phyloP scores from a whole-genome alignment of 2,888 invertebrate species.

The Heliothis peltigera region DNA sequence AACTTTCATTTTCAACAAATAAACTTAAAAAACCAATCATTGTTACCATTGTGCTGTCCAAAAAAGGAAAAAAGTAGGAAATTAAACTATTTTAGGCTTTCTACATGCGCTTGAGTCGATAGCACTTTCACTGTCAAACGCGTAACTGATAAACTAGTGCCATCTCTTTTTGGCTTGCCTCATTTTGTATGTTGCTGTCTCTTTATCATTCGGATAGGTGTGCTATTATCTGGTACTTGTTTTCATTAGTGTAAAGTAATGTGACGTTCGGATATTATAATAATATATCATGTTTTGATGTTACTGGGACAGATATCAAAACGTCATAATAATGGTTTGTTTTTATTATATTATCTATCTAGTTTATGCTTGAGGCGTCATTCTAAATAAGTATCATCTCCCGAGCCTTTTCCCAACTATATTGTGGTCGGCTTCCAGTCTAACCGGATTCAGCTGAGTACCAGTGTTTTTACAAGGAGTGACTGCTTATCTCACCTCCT shows the following conservation, averaged over 20 bases:
- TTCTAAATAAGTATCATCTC: too few species aligned
- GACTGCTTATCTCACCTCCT: too few species aligned
- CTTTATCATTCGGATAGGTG: constrained; percentile 17
- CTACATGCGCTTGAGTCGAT: constrained; percentile 63
- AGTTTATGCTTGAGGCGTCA: background rate
- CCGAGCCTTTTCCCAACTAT: too few species aligned
- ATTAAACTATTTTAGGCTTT: constrained; percentile 65
- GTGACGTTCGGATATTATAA: constrained; percentile 15
- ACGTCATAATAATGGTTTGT: background rate
- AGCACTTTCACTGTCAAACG: constrained; percentile 71
- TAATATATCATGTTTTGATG: constrained; percentile 20
- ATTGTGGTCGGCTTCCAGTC: too few species aligned
- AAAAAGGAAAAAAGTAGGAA: constrained; percentile 64
- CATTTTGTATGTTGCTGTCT: constrained; percentile 15
- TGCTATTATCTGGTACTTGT: constrained; percentile 19
- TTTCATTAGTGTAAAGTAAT: constrained; percentile 35
- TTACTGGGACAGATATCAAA: constrained; percentile 24
- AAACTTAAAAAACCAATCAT: constrained; percentile 61
- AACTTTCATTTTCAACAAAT: constrained; percentile 78
- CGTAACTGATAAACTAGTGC: constrained; percentile 27
- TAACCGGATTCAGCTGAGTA: too few species aligned
- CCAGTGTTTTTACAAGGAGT: too few species aligned
- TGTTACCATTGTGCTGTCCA: constrained; percentile 65
- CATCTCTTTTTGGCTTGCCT: constrained; percentile 50
- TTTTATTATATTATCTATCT: background rate